Conservation (phyloP, 2,113 vertebrate species). For the Leptocoma aspasia region DNA sequence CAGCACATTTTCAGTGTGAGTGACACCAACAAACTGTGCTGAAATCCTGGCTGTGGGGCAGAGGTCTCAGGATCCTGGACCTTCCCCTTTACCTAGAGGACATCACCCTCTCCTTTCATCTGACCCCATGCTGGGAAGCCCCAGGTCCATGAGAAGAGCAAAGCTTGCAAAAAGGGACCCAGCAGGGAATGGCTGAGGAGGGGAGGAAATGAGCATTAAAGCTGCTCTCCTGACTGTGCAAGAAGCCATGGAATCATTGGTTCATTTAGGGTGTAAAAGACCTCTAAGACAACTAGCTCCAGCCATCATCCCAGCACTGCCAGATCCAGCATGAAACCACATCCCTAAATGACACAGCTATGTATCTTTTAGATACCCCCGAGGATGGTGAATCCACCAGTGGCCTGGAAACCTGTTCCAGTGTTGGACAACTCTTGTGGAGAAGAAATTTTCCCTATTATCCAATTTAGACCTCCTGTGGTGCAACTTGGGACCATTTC, state of each 20-base stretch:
- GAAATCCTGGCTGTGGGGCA: not conserved
- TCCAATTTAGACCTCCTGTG: rapidly evolving
- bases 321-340: not conserved
- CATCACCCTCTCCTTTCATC: not conserved
- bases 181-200: not conserved
- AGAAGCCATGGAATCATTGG: not conserved
- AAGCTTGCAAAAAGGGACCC: not conserved
- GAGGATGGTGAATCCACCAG: not conserved
- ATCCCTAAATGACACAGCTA: not conserved
- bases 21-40: not conserved
- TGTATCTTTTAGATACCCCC: not conserved
- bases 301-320: not conserved
- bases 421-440: not conserved
- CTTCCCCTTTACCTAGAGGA: not conserved
- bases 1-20: not conserved
- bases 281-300: not conserved
- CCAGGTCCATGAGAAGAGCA: not conserved
- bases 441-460: not conserved
- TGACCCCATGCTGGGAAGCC: rapidly evolving
- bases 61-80: not conserved
- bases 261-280: not conserved
- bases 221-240: not conserved
- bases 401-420: not conserved
- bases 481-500: not conserved
- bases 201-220: not conserved